phyloP scores from a whole-genome alignment of 2,113 vertebrate genomes.

The Crocuta crocuta region DNA sequence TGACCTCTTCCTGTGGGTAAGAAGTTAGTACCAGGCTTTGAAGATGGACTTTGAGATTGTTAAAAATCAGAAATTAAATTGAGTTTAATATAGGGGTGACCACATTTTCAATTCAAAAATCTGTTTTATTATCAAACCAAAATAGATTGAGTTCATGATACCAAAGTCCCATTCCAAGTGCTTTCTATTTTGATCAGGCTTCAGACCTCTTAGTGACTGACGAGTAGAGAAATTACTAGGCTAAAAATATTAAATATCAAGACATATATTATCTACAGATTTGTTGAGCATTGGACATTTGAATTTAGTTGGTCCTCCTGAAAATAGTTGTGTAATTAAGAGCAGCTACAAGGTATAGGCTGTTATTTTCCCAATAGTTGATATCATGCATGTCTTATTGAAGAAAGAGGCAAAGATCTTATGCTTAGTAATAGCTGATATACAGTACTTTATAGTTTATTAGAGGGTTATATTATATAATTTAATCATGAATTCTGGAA shows the following conservation, averaged over 20 bases:
- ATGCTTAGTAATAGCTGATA: neutral
- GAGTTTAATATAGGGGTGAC: neutral
- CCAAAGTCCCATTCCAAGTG: neutral
- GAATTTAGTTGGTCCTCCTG: constrained; percentile 6
- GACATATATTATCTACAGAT: neutral
- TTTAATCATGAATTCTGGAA: constrained; percentile 18
- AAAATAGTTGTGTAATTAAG: constrained; percentile 17
- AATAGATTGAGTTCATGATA: neutral
- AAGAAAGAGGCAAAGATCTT: constrained; percentile 36
- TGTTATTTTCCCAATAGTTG: constrained; percentile 6
- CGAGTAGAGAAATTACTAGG: neutral
- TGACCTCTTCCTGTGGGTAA: neutral
- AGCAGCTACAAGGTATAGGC: neutral
- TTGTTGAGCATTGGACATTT: neutral
- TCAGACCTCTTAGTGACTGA: neutral
- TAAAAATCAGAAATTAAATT: constrained; percentile 54
- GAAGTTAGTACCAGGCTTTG: neutral
- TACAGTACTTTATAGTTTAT: neutral
- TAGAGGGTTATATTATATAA: neutral
- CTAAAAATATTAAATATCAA: constrained; percentile 13
- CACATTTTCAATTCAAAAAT: constrained; percentile 18
- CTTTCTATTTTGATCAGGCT: constrained; percentile 8
- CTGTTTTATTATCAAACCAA: constrained; percentile 17
- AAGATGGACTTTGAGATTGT: constrained; percentile 5
- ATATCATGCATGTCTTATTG: neutral